These are phyloP conservation scores for Meandrina meandrites DNA, from an alignment of 92 coral and sea anemone species.

Conservation along the genomic window DNA sequence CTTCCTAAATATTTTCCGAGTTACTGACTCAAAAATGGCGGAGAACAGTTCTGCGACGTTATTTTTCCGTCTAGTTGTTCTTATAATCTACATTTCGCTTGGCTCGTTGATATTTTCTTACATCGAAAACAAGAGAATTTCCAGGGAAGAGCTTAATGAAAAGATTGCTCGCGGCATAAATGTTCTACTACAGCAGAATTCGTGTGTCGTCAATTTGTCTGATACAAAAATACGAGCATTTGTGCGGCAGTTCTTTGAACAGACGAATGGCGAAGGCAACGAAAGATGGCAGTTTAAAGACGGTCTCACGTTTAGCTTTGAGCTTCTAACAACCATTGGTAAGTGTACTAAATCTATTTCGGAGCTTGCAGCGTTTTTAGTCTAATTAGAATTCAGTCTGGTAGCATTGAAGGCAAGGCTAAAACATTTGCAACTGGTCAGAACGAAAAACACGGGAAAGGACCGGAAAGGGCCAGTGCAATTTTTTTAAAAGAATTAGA, in stretches of 20 bases:
- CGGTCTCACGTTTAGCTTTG: constrained; percentile 11
- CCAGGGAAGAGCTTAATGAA: neutral
- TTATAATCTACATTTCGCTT: constrained; percentile 1
- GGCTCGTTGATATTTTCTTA: constrained; percentile 5
- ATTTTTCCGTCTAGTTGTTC: neutral
- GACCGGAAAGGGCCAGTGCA: too few relatives aligned
- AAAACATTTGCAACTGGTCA: neutral
- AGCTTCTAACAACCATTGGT: constrained; percentile 27
- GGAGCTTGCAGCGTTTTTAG: neutral
- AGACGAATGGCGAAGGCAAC: neutral
- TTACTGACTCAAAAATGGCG: neutral
- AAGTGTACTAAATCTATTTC: neutral
- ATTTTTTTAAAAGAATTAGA: too few relatives aligned
- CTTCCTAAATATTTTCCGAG: neutral
- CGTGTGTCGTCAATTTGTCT: constrained; percentile 1
- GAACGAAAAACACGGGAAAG: too few relatives aligned
- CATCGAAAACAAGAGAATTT: constrained; percentile 7
- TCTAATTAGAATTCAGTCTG: neutral
- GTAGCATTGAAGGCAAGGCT: neutral
- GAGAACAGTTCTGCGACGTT: neutral
- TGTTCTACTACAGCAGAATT: neutral
- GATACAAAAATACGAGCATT: neutral
- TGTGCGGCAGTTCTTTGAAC: neutral
- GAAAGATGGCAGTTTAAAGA: constrained; percentile 16
- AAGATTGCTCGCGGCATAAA: neutral